Evolutionary conservation across 64 coral and sea anemone species (phyloP), one percentile per base, ranked within the genome.

Genomic region (Porites lutea): DNA sequence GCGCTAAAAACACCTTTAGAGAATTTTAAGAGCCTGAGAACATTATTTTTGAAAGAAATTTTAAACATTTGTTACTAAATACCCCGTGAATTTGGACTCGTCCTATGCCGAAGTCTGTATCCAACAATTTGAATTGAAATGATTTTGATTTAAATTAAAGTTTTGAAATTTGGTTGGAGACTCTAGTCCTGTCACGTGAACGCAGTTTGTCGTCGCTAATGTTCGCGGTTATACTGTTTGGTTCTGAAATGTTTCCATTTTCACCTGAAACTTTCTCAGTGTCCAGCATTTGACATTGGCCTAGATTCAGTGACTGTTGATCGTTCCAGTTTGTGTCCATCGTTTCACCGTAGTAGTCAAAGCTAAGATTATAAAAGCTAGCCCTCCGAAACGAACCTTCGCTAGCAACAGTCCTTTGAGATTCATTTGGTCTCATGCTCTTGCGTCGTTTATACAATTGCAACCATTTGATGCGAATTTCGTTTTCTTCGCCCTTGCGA

Each of bases 401-500:
- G 16, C 48, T 15, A 2, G 43, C 46, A 13, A 16, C 59, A 2
- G 45, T 47, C 8, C 12, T 21, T 48, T 68, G 23, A 1, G n/a
- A 61, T 0, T 68, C 5, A 15, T 64, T 16, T 60, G 60, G 43
- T 18, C 58, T 27, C 79, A 65, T 84, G 45, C 81, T 84, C 19
- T 68, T 84, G n/a, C 51, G 59, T 20, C 19, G 61, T 68, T 20
- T 69, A 22, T 67, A 84, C 45, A 84, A 13, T 48, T 84, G 81
- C 61, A 84, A 12, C 81, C 61, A 84, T 48, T 84, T 84, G 2
- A 84, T 84, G 2, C 23, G 37, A 52, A 84, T 84, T 1, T 84
- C 81, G 43, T 84, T 84, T 22, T 84, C 81, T 19, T 92, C 82
- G 4, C 71, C 71, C 14, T 92, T 77, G 5, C 83, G 71, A n/a